A percentile compares a stretch with the other conserved stretches of the same genome.
These are phyloP conservation scores for Tapirus terrestris DNA, from an alignment of 2,113 vertebrate genomes.

Conservation along the genomic window DNA sequence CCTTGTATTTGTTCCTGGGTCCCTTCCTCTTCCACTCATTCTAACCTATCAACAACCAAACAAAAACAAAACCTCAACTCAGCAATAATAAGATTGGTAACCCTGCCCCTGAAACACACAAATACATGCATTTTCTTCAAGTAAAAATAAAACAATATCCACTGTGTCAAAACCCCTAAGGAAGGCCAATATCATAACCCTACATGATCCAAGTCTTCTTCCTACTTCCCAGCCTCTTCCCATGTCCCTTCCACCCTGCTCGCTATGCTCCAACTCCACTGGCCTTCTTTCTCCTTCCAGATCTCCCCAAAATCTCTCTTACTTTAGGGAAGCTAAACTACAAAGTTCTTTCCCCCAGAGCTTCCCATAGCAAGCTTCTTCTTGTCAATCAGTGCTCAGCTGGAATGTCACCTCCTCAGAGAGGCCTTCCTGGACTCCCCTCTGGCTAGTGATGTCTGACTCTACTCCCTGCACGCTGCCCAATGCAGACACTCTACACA, in stretches of 20 bases:
- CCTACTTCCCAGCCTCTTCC: not conserved
- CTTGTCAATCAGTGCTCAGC: not conserved
- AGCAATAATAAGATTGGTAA: not conserved
- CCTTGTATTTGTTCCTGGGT: not conserved
- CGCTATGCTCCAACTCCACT: no score
- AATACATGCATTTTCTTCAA: not conserved
- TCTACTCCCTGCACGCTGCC: not conserved
- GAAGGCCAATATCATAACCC: not conserved
- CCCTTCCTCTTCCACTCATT: not conserved
- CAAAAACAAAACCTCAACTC: not conserved
- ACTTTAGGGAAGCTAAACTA: not conserved
- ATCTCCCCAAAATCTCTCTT: not conserved
- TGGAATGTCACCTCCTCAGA: not conserved
- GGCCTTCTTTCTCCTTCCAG: not conserved
- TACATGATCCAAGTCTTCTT: fast-evolving
- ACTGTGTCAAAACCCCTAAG: not conserved
- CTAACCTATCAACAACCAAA: not conserved
- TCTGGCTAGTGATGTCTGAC: not conserved
- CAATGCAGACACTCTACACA: not conserved
- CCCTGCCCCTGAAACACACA: not conserved
- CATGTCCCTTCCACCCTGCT: not conserved
- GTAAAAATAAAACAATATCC: not conserved
- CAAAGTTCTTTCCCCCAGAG: not conserved
- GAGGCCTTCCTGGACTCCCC: not conserved
- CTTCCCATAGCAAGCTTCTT: not conserved